A percentile compares a stretch with the other conserved stretches of the same genome.
These are phyloP conservation scores for Tangara arthus DNA, from an alignment of 2,797 vertebrate genomes.

Conservation along the genomic window DNA sequence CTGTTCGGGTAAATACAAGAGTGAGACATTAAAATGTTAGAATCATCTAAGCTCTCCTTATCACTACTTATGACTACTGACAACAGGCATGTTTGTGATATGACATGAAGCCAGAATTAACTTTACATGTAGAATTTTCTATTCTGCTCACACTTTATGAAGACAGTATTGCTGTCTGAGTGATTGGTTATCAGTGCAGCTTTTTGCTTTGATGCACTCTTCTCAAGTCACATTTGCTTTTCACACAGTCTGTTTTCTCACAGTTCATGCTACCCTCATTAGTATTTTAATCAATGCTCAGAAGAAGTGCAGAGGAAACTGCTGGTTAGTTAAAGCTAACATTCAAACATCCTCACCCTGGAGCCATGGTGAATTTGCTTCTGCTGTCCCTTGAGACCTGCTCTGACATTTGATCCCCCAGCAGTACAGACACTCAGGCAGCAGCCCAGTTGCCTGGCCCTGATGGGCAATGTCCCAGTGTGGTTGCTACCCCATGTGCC, in stretches of 20 bases:
- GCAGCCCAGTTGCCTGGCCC: not conserved
- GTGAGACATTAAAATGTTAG: constrained; percentile 12
- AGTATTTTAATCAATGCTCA: constrained; percentile 45
- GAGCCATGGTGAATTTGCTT: not conserved
- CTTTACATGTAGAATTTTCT: constrained; percentile 1
- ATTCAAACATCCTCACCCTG: not conserved
- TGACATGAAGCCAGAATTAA: not conserved
- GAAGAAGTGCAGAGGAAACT: not conserved
- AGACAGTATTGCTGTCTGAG: not conserved
- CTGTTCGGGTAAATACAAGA: constrained; percentile 29
- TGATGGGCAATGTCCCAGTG: not conserved
- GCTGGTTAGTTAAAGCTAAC: not conserved
- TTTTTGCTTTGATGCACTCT: constrained; percentile 32
- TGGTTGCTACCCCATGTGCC: accelerated
- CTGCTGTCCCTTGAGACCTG: not conserved
- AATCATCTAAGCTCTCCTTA: not conserved
- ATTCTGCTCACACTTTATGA: not conserved
- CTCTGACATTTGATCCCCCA: not conserved
- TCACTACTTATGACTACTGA: not conserved
- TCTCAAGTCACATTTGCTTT: constrained; percentile 32
- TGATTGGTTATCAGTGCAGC: not conserved
- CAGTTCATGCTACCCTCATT: not conserved
- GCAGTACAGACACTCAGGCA: not conserved
- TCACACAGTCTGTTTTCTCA: constrained; percentile 25
- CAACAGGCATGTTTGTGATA: not conserved